Conservation (phyloP, 2,113 vertebrate species). For the Scartelaos histophorus region DNA sequence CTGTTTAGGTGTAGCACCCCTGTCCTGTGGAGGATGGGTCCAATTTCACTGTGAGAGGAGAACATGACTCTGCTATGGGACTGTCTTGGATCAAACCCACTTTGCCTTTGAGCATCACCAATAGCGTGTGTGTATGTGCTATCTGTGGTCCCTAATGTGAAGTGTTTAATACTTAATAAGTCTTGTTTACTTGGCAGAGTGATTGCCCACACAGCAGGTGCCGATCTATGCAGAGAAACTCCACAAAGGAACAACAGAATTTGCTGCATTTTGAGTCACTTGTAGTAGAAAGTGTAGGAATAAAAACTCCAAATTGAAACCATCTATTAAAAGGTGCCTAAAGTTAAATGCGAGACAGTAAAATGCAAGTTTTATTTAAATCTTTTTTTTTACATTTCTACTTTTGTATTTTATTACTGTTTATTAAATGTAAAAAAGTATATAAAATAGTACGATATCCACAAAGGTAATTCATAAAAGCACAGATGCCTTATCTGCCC, state of each 20-base stretch:
- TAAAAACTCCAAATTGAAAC: not conserved
- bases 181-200: constrained; percentile 64
- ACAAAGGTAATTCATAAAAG: not conserved
- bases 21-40: constrained; percentile 43
- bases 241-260: constrained; percentile 44
- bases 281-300: not conserved
- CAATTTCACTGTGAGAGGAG: constrained; percentile 66
- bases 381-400: too few relatives aligned
- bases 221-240: constrained; percentile 46
- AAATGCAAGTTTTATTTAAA: too few relatives aligned
- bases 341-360: too few relatives aligned
- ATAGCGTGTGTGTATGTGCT: constrained; percentile 21
- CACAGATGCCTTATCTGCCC: not conserved
- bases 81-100: constrained; percentile 21
- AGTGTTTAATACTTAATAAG: constrained; percentile 72
- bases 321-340: too few relatives aligned
- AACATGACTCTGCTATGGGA: constrained; percentile 58
- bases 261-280: not conserved
- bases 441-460: not conserved
- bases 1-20: constrained; percentile 45
- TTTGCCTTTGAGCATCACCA: constrained; percentile 43
- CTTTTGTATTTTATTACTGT: too few relatives aligned
- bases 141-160: constrained; percentile 34
- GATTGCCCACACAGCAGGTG: constrained; percentile 60
- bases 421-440: not conserved